phyloP scores from a whole-genome alignment of 2,888 invertebrate genomes.

The Monochamus alternatus region DNA sequence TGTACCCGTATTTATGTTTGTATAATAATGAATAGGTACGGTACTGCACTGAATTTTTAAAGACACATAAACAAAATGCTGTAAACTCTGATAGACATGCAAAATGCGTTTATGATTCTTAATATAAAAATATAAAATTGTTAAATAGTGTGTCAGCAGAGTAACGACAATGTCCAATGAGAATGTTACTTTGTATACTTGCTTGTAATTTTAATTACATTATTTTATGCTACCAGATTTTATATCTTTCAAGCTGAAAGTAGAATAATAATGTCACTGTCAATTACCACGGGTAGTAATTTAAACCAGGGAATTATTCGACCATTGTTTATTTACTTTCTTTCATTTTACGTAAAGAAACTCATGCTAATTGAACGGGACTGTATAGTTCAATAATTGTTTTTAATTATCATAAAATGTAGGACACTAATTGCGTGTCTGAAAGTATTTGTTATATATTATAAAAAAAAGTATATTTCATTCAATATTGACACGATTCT shows the following conservation, averaged over 20 bases:
- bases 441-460: not conserved
- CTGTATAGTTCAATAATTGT: conserved; percentile 1
- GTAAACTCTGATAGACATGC: not conserved
- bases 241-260: not conserved
- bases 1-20: not conserved
- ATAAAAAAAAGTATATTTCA: not conserved
- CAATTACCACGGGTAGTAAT: not conserved
- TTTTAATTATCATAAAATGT: conserved; percentile 7
- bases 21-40: not conserved
- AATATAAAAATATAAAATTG: too few relatives aligned
- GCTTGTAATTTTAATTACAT: conserved; percentile 6
- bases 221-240: conserved; percentile 6
- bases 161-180: too few relatives aligned
- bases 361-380: not conserved
- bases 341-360: not conserved
- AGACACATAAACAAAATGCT: not conserved
- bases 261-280: not conserved
- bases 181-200: too few relatives aligned
- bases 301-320: not conserved
- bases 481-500: too few relatives aligned
- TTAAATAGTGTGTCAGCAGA: too few relatives aligned
- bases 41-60: not conserved
- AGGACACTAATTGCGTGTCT: conserved; percentile 6
- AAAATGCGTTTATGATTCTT: too few relatives aligned
- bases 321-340: not conserved